Evolutionary conservation across 2,888 invertebrate genomes (phyloP), one percentile per base, ranked within the genome.

Genomic region (Drosophila melanosoma): DNA sequence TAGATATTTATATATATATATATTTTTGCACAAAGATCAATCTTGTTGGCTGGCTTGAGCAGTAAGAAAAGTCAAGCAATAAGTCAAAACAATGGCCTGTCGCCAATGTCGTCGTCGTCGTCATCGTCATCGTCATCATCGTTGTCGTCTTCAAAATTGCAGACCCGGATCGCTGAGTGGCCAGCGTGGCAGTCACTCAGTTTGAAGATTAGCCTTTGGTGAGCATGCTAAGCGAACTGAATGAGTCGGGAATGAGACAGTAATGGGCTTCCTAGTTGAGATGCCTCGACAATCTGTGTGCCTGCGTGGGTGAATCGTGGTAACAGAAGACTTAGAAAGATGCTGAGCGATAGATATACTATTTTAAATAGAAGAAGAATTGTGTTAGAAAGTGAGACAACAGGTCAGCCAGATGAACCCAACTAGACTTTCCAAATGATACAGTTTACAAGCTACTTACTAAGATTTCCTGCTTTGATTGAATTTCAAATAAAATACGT

Each of bases 211-310:
- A 83, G 81, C 81, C 76, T 87, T 78, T 69, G 69, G 68, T 73
- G 68, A 64, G 83, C 69, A 77, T 77, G 82, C 83, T 83, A 87
- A 88, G 91, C 88, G 82, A 87, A 91, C 82, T 87, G 89, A 90
- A 87, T 91, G 90, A 91, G 91, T 87, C 81, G 87, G 80, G 83
- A 90, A 91, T 89, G 89, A 87, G 91, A 91, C 92, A 91, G 84
- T 91, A 92, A 92, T 91, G 88, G 91, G 89, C 91, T 88, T 83
- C 91, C 84, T 84, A 79, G 89, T 83, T 86, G 84, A 91, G 81
- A 87, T 87, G 87, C 87, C 79, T 79, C 74, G 74, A 74, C 76
- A 84, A 69, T 62, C 69, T 67, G 60, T 54, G 40, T 36, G 61
- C 67, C 73, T 73, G 75, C 79, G 82, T 83, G 71, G 84, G 78